These are phyloP conservation scores for Rallus crepitans DNA, from an alignment of 2,797 vertebrate species.

Conservation along the genomic window DNA sequence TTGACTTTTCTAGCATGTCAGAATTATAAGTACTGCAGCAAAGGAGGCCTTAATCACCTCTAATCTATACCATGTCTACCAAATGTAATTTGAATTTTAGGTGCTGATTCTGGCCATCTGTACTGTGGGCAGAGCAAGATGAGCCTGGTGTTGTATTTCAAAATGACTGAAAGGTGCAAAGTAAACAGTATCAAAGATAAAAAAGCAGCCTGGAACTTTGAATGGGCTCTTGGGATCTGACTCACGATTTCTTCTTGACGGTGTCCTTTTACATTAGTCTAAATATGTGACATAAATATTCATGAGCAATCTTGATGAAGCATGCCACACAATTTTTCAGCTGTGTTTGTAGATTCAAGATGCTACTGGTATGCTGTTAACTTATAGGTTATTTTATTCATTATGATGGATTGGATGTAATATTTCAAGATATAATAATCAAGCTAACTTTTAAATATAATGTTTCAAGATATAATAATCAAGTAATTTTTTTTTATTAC, in stretches of 20 bases:
- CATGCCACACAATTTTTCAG: constrained; percentile 18
- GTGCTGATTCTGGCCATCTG: constrained; percentile 48
- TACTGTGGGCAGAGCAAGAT: constrained; percentile 32
- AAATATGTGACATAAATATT: constrained; percentile 47
- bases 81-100: constrained; percentile 26
- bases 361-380: background rate
- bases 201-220: constrained; percentile 21
- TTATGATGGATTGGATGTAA: background rate
- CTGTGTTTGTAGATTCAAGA: constrained; percentile 47
- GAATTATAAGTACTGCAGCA: constrained; percentile 6
- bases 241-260: constrained; percentile 56
- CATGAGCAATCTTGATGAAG: constrained; percentile 27
- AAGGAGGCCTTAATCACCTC: background rate
- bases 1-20: background rate
- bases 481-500: background rate
- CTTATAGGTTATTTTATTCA: background rate
- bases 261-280: constrained; percentile 45
- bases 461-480: background rate
- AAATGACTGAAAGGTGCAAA: constrained; percentile 57
- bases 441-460: background rate
- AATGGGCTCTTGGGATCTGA: constrained; percentile 53
- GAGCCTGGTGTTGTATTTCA: background rate
- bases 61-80: background rate
- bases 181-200: constrained; percentile 32
- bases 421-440: background rate